Evolutionary conservation across 1,140 invertebrate genomes (phyloP), one percentile per base, ranked within the genome.

Genomic region (Planococcus citri): DNA sequence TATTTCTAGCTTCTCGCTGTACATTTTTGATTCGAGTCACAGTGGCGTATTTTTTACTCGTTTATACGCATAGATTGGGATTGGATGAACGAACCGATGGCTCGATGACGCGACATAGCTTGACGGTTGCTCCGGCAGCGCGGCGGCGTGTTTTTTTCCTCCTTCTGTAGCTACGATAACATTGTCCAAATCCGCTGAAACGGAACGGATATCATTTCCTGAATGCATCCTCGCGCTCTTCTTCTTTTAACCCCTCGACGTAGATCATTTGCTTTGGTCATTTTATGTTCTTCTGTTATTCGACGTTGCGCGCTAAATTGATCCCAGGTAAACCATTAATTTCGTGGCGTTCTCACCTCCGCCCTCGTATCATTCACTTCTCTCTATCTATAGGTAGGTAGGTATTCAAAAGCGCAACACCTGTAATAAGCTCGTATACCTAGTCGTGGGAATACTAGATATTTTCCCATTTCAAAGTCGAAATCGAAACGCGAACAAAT

Each of bases 141-240:
- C n/a, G n/a, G n/a, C 21, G 6, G 51, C 25, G 60, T 64, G 22
- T 64, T 64, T 64, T 64, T 58, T 58, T n/a, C 17, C 21, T 58
- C 4, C 51, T n/a, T n/a, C n/a, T n/a, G n/a, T n/a, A n/a, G n/a
- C n/a, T n/a, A n/a, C 4, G 51, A 17, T 64, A 64, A 64, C 60
- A 64, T 64, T 64, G 60, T 64, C 60, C 60, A 64, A 64, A 64
- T 25, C 22, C 25, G 60, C 60, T 64, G 60, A 64, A 64, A 64
- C 60, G 60, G 60, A 64, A 64, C 60, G 60, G 60, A 64, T 64
- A 64, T 64, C 60, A 64, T 64, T 64, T 64, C 60, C 60, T 64
- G 60, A 64, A 24, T 25, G 41, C 17, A 17, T n/a, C 6, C 17
- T n/a, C 6, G 41, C 41, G 10, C 41, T 17, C 6, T 51, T 51